Percentiles rank a stretch among this genome's conserved stretches.
Conservation (phyloP, 2,797 vertebrate species). For the Odontamblyopus lacepedii region DNA sequence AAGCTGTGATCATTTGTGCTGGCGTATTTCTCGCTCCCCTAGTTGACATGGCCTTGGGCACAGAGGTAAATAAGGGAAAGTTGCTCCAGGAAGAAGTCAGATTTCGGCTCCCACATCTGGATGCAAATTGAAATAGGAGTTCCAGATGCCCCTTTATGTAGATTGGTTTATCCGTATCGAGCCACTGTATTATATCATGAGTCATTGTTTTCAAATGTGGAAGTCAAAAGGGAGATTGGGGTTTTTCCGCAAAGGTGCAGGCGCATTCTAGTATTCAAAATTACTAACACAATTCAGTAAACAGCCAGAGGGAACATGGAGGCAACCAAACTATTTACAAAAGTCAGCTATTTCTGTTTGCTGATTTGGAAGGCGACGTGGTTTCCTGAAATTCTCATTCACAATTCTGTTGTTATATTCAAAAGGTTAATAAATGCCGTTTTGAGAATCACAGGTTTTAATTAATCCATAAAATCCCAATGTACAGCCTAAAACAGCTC, state of each 20-base stretch:
- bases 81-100: slow-evolving; percentile 64
- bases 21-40: slow-evolving; percentile 55
- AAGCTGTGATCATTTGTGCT: slow-evolving; percentile 67
- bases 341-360: slow-evolving; percentile 20
- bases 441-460: not conserved
- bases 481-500: too few relatives aligned
- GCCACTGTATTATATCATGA: not conserved
- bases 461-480: too few relatives aligned
- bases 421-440: not conserved
- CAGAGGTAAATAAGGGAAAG: slow-evolving; percentile 73
- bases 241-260: slow-evolving; percentile 61
- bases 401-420: slow-evolving; percentile 14
- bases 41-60: slow-evolving; percentile 67
- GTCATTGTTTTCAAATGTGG: slow-evolving; percentile 32
- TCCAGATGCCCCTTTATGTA: slow-evolving; percentile 21
- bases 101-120: slow-evolving; percentile 50
- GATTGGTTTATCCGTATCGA: slow-evolving; percentile 35
- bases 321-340: slow-evolving; percentile 36
- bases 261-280: slow-evolving; percentile 63
- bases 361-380: slow-evolving; percentile 3
- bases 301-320: slow-evolving; percentile 52
- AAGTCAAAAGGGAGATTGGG: slow-evolving; percentile 37
- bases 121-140: slow-evolving; percentile 62
- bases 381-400: slow-evolving; percentile 9
- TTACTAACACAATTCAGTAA: slow-evolving; percentile 55